Conservation (phyloP, 2,888 invertebrate species). For the Metopia argyrocephala region DNA sequence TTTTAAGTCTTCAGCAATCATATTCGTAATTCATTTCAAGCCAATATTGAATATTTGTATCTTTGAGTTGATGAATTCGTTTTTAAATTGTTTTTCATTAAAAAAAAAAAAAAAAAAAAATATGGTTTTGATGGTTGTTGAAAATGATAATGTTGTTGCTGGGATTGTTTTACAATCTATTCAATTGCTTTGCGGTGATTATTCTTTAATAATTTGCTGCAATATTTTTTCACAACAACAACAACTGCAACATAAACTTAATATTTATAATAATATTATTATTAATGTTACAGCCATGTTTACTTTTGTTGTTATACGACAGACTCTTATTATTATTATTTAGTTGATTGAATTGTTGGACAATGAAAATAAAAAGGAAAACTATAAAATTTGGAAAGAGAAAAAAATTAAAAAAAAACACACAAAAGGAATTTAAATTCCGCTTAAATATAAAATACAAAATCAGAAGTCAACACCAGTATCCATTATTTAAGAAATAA, state of each 20-base stretch:
- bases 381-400: neutral
- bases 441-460: too few species aligned
- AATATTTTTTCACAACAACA: neutral
- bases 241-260: neutral
- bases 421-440: conserved; percentile 11
- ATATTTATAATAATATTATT: neutral
- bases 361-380: conserved; percentile 14
- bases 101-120: conserved; percentile 17
- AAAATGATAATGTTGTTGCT: neutral
- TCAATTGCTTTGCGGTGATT: conserved; percentile 59
- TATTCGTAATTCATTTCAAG: too few species aligned
- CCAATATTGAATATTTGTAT: too few species aligned
- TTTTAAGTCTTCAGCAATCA: neutral
- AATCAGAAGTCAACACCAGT: too few species aligned
- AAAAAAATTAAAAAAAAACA: conserved; percentile 44
- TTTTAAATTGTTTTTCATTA: conserved; percentile 75
- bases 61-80: conserved; percentile 76
- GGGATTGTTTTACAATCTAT: conserved; percentile 52
- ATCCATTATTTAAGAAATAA: too few species aligned
- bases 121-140: conserved; percentile 7
- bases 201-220: conserved; percentile 31
- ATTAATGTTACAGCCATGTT: neutral
- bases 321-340: conserved; percentile 20
- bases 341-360: conserved; percentile 38
- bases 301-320: conserved; percentile 1